phyloP scores from a whole-genome alignment of 2,888 invertebrate species.

The Petrolisthes manimaculis region DNA sequence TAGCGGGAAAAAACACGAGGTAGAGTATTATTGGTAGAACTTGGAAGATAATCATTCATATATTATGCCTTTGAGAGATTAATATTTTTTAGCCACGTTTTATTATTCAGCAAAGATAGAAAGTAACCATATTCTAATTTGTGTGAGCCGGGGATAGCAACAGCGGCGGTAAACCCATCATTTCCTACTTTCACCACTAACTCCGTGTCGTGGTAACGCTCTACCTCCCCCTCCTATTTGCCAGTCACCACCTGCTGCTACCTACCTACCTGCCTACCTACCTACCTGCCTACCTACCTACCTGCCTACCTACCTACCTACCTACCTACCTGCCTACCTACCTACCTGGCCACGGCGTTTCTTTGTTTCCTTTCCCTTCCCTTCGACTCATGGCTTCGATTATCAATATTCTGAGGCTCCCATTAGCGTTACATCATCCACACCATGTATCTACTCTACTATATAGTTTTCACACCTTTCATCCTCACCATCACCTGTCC shows the following conservation, averaged over 20 bases:
- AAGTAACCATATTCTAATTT: not conserved
- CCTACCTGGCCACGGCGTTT: not conserved
- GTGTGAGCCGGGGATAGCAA: not conserved
- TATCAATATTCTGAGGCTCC: too few species aligned
- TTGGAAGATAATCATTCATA: too few species aligned
- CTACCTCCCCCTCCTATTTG: not conserved
- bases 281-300: not conserved
- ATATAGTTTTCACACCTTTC: too few species aligned
- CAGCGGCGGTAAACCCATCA: not conserved
- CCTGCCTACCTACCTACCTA: not conserved
- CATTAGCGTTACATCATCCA: too few species aligned
- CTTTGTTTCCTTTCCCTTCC: not conserved
- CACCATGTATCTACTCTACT: too few species aligned
- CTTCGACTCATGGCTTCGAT: not conserved
- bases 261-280: not conserved
- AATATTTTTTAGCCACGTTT: too few species aligned
- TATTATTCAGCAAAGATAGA: too few species aligned
- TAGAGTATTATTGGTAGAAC: too few species aligned
- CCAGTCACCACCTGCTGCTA: constrained; percentile 9
- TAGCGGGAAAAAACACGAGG: too few species aligned
- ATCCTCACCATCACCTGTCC: too few species aligned
- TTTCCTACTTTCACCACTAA: constrained; percentile 16
- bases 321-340: not conserved
- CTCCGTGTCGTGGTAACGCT: constrained; percentile 18
- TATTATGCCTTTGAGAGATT: too few species aligned